Conservation (phyloP, 2,888 invertebrate species). For the Schrankia costaestrigalis region DNA sequence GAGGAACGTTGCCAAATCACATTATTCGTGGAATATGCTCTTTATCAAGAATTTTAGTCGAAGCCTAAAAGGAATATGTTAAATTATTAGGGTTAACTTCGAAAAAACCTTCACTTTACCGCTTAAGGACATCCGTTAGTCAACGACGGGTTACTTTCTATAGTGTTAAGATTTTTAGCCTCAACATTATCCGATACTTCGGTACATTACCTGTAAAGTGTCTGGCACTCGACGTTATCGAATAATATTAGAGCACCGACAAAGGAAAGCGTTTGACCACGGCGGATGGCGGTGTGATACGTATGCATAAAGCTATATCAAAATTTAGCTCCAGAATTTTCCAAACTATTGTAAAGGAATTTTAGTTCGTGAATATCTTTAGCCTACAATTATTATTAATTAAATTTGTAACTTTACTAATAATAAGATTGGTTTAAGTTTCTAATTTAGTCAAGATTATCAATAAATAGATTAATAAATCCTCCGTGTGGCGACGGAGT, state of each 20-base stretch:
- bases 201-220: conserved; percentile 39
- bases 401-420: too few relatives aligned
- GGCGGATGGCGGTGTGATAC: conserved; percentile 5
- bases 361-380: conserved; percentile 12
- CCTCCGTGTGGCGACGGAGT: too few relatives aligned
- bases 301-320: conserved; percentile 13
- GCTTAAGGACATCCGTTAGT: conserved; percentile 27
- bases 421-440: too few relatives aligned
- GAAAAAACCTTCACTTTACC: conserved; percentile 14
- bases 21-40: conserved; percentile 28
- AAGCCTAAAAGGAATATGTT: conserved; percentile 27
- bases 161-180: conserved; percentile 10
- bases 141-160: conserved; percentile 24
- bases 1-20: conserved; percentile 28
- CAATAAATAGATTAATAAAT: too few relatives aligned
- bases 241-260: conserved; percentile 31
- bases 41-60: conserved; percentile 25
- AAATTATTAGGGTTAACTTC: conserved; percentile 30
- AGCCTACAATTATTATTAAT: too few relatives aligned
- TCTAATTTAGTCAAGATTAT: too few relatives aligned
- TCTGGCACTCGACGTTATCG: conserved; percentile 35
- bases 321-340: conserved; percentile 17
- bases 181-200: conserved; percentile 26
- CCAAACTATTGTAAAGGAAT: conserved; percentile 12
- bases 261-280: conserved; percentile 38